These are phyloP conservation scores for Hypena proboscidalis DNA, from an alignment of 2,888 invertebrate genomes.

Conservation along the genomic window DNA sequence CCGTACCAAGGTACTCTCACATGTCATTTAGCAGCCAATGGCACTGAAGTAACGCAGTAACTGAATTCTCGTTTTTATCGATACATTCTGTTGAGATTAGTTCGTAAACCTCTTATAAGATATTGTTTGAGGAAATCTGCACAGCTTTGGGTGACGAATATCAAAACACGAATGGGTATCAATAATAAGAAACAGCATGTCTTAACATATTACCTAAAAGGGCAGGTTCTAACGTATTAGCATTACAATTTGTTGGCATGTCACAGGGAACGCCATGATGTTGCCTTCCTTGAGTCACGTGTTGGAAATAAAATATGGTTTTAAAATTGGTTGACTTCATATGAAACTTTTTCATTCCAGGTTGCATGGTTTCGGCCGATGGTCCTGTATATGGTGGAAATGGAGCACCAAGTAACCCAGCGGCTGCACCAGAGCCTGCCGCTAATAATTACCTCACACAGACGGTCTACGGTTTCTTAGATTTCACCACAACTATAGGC, in stretches of 20 bases:
- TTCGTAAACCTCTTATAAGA: slow-evolving; percentile 48
- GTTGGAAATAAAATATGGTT: too few relatives aligned
- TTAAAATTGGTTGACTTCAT: too few relatives aligned
- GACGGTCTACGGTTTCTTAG: slow-evolving; percentile 96
- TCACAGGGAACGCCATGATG: too few relatives aligned
- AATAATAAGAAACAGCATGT: too few relatives aligned
- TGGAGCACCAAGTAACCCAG: slow-evolving; percentile 37
- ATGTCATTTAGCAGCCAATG: slow-evolving; percentile 77
- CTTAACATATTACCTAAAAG: too few relatives aligned
- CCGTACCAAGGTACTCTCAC: slow-evolving; percentile 70
- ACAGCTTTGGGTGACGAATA: too few relatives aligned
- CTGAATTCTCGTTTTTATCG: slow-evolving; percentile 61
- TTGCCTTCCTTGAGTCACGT: too few relatives aligned
- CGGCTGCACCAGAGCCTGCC: slow-evolving; percentile 46
- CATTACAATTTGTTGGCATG: too few relatives aligned
- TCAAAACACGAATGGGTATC: too few relatives aligned
- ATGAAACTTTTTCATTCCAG: slow-evolving; percentile 26
- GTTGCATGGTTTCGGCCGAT: slow-evolving; percentile 34
- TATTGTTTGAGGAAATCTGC: slow-evolving; percentile 33
- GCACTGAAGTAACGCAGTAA: slow-evolving; percentile 68
- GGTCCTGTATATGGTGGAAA: slow-evolving; percentile 43
- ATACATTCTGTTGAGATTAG: slow-evolving; percentile 54
- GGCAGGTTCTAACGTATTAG: too few relatives aligned
- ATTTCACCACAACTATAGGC: slow-evolving; percentile 97
- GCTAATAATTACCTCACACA: slow-evolving; percentile 88